Percentiles rank a stretch among this genome's conserved stretches.
Conservation (phyloP, 2,113 vertebrate species). For the Melanerpes aurifrons region DNA sequence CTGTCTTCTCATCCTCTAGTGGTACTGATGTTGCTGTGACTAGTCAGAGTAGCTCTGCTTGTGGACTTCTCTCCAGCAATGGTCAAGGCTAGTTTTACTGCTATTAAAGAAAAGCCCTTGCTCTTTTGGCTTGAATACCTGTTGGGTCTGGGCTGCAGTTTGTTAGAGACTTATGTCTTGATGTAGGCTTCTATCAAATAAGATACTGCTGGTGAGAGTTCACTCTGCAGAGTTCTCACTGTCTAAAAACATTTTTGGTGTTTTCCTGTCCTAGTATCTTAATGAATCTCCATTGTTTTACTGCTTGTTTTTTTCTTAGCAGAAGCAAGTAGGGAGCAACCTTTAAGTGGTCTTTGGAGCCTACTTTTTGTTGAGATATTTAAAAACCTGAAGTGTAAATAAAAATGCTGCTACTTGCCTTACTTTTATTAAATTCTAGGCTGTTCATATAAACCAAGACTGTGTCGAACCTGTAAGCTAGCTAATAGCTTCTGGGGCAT, state of each 20-base stretch:
- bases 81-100: not conserved
- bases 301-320: not conserved
- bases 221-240: not conserved
- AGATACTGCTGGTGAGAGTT: not conserved
- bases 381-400: not conserved
- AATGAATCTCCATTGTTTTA: not conserved
- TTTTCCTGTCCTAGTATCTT: not conserved
- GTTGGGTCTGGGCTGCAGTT: not conserved
- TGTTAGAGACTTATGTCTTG: not conserved
- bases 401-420: not conserved
- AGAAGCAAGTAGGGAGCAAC: not conserved
- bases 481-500: not conserved
- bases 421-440: not conserved
- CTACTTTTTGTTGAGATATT: not conserved
- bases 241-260: fast-evolving
- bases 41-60: not conserved
- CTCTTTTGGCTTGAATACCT: not conserved
- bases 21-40: not conserved
- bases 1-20: not conserved
- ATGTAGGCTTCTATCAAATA: not conserved
- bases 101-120: not conserved
- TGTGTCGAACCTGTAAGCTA: not conserved
- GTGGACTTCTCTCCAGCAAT: not conserved
- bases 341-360: not conserved
- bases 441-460: not conserved